Conservation (phyloP, 2,113 vertebrate genomes). For the Pseudois nayaur region DNA sequence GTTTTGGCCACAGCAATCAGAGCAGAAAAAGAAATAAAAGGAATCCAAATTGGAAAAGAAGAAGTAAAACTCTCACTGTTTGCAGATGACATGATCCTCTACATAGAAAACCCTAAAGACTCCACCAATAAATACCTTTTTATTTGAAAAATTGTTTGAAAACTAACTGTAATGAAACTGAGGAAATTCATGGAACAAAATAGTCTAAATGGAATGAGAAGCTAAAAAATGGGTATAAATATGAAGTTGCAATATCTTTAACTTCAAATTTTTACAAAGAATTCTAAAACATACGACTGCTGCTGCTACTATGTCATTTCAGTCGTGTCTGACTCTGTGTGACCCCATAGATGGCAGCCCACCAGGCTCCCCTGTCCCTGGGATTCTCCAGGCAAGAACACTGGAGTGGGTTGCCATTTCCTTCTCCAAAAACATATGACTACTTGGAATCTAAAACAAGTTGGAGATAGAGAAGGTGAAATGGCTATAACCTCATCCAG, state of each 20-base stretch:
- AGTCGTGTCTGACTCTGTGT: too few species aligned
- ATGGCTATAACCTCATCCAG: neutral
- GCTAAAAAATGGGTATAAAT: neutral
- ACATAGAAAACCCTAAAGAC: too few species aligned
- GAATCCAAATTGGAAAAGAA: too few species aligned
- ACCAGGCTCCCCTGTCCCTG: too few species aligned
- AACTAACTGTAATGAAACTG: neutral
- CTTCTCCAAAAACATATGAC: neutral
- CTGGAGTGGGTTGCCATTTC: too few species aligned
- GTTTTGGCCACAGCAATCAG: too few species aligned
- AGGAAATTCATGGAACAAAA: neutral
- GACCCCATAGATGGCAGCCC: too few species aligned
- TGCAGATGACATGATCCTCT: too few species aligned
- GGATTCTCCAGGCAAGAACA: too few species aligned
- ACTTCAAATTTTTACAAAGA: neutral
- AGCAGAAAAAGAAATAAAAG: too few species aligned
- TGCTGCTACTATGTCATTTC: too few species aligned
- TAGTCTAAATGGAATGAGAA: neutral
- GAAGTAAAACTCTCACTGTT: too few species aligned
- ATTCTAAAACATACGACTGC: neutral
- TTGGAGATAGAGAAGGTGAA: neutral
- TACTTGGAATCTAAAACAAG: neutral
- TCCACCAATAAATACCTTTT: neutral
- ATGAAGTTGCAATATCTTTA: neutral
- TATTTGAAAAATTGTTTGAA: slow-evolving; percentile 3